Percentiles rank a stretch among this genome's conserved stretches.
These are phyloP conservation scores for Magallana nippona DNA, from an alignment of 2,888 invertebrate genomes.

Conservation along the genomic window DNA sequence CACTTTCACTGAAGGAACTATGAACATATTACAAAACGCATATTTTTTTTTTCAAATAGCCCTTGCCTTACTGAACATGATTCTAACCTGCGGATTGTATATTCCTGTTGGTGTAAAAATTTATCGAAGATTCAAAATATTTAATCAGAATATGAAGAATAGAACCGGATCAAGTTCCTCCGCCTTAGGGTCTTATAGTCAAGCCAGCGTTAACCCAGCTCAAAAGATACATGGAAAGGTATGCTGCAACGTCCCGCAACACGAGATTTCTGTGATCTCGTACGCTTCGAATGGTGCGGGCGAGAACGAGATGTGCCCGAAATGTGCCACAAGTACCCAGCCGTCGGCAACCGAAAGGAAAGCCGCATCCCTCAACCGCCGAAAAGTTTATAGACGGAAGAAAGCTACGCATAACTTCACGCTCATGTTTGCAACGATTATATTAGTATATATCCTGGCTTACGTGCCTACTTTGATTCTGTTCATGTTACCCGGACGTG, in stretches of 20 bases:
- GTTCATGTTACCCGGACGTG: background rate
- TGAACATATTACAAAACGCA: background rate
- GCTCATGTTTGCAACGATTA: conserved; percentile 40
- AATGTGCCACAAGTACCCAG: background rate
- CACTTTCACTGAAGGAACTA: background rate
- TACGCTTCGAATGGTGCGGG: background rate
- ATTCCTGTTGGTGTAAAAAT: background rate
- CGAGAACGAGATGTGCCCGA: background rate
- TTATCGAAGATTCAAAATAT: background rate
- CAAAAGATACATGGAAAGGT: background rate
- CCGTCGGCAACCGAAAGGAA: background rate
- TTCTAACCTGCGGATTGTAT: background rate
- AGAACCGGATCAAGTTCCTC: background rate
- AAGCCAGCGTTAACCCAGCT: no score
- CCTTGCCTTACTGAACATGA: conserved; percentile 1
- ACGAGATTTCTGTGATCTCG: background rate
- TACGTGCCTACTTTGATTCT: conserved; percentile 39
- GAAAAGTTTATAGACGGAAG: background rate
- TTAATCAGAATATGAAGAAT: background rate
- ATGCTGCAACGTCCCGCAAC: background rate
- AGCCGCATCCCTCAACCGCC: background rate
- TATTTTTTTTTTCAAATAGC: conserved; percentile 3
- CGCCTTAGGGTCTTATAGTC: background rate
- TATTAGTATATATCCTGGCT: conserved; percentile 36
- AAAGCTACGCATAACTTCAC: conserved; percentile 35